These are phyloP conservation scores for Drosophila insularis DNA, from an alignment of 1,140 invertebrate genomes.

Conservation along the genomic window DNA sequence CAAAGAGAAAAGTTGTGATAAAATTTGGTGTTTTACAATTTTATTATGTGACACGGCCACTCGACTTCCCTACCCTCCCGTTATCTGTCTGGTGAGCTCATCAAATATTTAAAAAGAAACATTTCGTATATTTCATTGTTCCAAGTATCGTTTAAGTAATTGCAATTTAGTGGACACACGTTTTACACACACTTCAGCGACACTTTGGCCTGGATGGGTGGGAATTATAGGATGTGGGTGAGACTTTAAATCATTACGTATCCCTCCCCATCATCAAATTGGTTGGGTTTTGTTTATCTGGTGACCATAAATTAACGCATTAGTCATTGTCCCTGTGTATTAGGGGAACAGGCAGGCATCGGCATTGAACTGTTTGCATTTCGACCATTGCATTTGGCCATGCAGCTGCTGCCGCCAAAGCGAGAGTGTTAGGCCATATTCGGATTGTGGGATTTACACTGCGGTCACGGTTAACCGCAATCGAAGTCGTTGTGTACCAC, in stretches of 20 bases:
- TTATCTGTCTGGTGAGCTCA: constrained; percentile 36
- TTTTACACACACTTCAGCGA: constrained; percentile 48
- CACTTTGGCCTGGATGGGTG: neutral
- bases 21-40: constrained; percentile 77
- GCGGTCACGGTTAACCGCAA: constrained; percentile 61
- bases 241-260: constrained; percentile 63
- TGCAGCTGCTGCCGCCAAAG: constrained; percentile 74
- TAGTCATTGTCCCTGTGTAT: constrained; percentile 59
- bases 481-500: constrained; percentile 50
- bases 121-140: constrained; percentile 49
- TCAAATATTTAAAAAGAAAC: constrained; percentile 70
- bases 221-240: constrained; percentile 3
- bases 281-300: constrained; percentile 63
- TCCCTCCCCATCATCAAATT: neutral
- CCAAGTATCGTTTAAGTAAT: constrained; percentile 66
- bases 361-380: constrained; percentile 76
- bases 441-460: constrained; percentile 65
- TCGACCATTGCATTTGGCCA: constrained; percentile 68
- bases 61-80: neutral
- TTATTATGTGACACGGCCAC: constrained; percentile 64
- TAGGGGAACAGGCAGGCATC: constrained; percentile 19
- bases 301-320: constrained; percentile 78
- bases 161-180: constrained; percentile 73
- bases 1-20: constrained; percentile 47
- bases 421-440: constrained; percentile 21